A percentile compares a stretch with the other conserved stretches of the same genome.
Conservation (phyloP, 2,888 invertebrate species). For the Bursaphelenchus okinawaensis region DNA sequence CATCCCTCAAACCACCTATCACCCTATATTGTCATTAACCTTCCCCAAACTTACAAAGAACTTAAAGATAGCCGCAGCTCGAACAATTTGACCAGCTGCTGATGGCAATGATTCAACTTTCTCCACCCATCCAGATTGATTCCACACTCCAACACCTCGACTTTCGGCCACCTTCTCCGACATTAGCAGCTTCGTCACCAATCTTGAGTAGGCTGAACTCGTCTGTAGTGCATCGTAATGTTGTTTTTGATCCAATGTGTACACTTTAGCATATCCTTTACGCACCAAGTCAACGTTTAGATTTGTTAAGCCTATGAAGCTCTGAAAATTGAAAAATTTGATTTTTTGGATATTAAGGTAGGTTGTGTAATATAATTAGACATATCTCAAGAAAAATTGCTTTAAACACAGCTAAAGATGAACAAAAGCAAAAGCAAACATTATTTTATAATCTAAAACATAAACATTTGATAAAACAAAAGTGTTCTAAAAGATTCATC, state of each 20-base stretch:
- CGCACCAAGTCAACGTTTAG: conserved; percentile 55
- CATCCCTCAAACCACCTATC: too few relatives aligned
- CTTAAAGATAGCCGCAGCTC: conserved; percentile 45
- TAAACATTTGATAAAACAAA: too few relatives aligned
- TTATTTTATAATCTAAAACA: too few relatives aligned
- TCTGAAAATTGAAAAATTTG: too few relatives aligned
- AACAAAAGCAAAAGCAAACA: background rate
- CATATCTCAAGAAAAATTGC: background rate
- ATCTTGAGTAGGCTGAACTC: conserved; percentile 52
- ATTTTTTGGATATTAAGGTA: background rate
- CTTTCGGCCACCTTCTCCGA: conserved; percentile 56
- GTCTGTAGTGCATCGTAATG: conserved; percentile 52
- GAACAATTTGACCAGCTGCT: conserved; percentile 43
- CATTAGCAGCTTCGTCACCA: conserved; percentile 51
- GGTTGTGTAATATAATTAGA: too few relatives aligned
- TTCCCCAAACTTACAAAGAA: conserved; percentile 47
- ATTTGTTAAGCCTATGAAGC: conserved; percentile 43
- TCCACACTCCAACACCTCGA: conserved; percentile 58
- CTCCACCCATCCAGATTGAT: conserved; percentile 54
- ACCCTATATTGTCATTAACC: too few relatives aligned
- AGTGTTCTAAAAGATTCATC: too few relatives aligned
- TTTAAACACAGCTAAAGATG: background rate
- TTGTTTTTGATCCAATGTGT: conserved; percentile 39
- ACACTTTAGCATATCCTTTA: conserved; percentile 55
- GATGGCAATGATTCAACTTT: conserved; percentile 48